A percentile compares a stretch with the other conserved stretches of the same genome.
Evolutionary conservation across 2,888 invertebrate genomes (phyloP).

Genomic region (Parnassius apollo): DNA sequence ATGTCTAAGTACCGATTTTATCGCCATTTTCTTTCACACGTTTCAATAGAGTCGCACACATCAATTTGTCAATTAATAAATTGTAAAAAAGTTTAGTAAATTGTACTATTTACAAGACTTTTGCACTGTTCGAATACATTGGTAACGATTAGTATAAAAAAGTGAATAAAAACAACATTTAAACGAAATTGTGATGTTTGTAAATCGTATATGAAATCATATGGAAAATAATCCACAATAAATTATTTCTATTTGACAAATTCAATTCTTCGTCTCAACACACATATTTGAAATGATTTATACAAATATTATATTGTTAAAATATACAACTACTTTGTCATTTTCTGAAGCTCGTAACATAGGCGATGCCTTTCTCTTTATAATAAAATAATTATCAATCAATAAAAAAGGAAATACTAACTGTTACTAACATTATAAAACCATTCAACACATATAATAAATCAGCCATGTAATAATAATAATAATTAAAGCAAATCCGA

Average conservation of each 20-base stretch:
- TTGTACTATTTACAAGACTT: conserved; percentile 71
- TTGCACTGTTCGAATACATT: conserved; percentile 49
- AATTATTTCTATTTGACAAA: background rate
- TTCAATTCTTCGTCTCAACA: background rate
- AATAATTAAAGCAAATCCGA: conserved; percentile 72
- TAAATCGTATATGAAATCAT: conserved; percentile 15
- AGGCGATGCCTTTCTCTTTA: conserved; percentile 24
- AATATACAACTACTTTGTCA: conserved; percentile 33
- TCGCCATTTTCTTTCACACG: conserved; percentile 13
- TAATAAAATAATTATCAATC: conserved; percentile 43
- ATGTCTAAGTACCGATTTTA: conserved; percentile 50
- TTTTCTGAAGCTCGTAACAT: conserved; percentile 32
- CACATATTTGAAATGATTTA: conserved; percentile 17
- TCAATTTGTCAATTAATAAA: background rate
- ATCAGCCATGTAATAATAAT: conserved; percentile 65
- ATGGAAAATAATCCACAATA: background rate
- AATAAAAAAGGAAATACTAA: conserved; percentile 51
- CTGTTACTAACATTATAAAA: conserved; percentile 54
- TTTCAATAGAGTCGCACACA: conserved; percentile 20
- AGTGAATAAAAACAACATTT: conserved; percentile 31
- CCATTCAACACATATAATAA: conserved; percentile 58
- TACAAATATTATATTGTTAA: conserved; percentile 12
- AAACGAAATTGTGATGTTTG: conserved; percentile 38
- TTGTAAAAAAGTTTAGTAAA: conserved; percentile 44
- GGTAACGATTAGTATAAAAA: conserved; percentile 55